Evolutionary conservation across 2,888 invertebrate species (phyloP), one percentile per base, ranked within the genome.

Genomic region (Drosophila birchii): DNA sequence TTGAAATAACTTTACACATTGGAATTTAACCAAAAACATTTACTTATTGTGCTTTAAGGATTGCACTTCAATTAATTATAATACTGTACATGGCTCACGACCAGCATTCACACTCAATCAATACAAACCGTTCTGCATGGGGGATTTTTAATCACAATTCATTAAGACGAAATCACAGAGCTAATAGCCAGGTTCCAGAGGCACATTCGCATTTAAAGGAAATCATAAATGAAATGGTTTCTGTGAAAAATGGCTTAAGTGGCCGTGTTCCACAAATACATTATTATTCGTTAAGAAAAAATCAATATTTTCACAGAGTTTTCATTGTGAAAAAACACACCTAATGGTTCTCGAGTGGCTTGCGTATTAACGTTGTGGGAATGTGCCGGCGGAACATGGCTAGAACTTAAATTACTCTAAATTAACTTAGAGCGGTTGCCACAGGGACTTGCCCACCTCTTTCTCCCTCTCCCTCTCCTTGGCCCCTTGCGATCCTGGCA

Each of bases 131-230:
- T 39, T 39, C 43, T 61, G 43, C 38, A 23, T n/a, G 11, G n/a
- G 63, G 78, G 56, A 69, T 59, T 76, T 62, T 72, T 43, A 88
- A 85, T 85, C 84, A 85, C 88, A 85, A 78, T 88, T 78, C 69
- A 75, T 77, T 86, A 75, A 69, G 75, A 70, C 75, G 64, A 78
- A 86, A 85, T 85, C 84, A 85, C 84, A 85, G 84, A 76, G 43
- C 59, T 68, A 53, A 44, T 43, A 57, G 57, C n/a, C 58, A 18
- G 7, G 23, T 58, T 61, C 53, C 60, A 43, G 14, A 18, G 34
- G 5, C 41, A 34, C 58, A 57, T 43, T 43, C 23, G 12, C 23
- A 23, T 53, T 23, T 0, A n/a, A 5, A 38, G 16, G 38, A 54
- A 14, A 8, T 11, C 11, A 36, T 14, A 34, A 16, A 16, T 16